Base-by-base conservation (phyloP, 2,113 vertebrate genomes). In the Rutilus rutilus region DNA sequence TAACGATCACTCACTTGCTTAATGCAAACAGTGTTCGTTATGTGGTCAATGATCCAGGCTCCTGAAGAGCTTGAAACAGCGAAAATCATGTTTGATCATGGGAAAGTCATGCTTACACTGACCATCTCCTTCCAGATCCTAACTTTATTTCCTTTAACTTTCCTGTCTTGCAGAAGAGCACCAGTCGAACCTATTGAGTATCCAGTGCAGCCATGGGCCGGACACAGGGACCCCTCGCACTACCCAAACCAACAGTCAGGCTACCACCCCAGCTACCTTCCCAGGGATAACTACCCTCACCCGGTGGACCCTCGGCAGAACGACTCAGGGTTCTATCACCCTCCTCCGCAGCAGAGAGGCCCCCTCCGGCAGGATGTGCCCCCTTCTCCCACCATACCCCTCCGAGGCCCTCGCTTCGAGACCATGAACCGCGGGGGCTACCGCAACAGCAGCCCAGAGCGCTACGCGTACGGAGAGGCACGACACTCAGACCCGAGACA, bases 361-460 rank as follows among this genome's bases (percentile, higher is more conserved):
- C 97, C 98, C 10, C 90, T 97, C 85, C 94, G 98, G 14, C 98
- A 99, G 91, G 98, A 99, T 0, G 97, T 99, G 27, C 98, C 98
- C 0, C 98, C 98, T 2, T 99, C 97, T 2, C 97, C 97, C 9
- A 95, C 96, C 19, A 95, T 95, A 62, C 92, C 95, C 12, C 96
- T 96, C 17, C 94, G 96, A 65, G 94, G 93, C 8, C 93, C 94
- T 5, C 94, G 95, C 36, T 98, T 97, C 30, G 95, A 91, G 39
- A 97, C 94, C 5, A 94, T 95, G 92, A 93, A 90, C 92, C 90
- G 92, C 0, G 92, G 95, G 73, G 91, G 90, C 27, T 97, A 95
- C 91, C 96, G 92, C 9, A 95, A 92, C 83, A 87, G 88, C 88
- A 93, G 94, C 78, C 93, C 95, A 12, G 96, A 97, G 50, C 94